These are phyloP conservation scores for Ischnus inquisitorius DNA, from an alignment of 2,888 invertebrate genomes.

Conservation along the genomic window DNA sequence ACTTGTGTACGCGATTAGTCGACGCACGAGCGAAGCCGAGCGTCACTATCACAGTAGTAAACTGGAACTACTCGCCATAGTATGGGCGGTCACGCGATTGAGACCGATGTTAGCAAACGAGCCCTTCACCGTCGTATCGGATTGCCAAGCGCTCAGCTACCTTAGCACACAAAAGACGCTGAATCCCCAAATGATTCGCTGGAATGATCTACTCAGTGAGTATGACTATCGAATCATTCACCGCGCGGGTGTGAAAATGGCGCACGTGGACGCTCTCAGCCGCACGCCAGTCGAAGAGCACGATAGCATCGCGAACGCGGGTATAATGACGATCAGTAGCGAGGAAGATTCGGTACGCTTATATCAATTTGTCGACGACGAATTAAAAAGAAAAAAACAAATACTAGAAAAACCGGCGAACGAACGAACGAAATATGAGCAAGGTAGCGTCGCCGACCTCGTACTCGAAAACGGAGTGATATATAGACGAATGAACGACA, in stretches of 20 bases:
- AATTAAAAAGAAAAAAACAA: background rate
- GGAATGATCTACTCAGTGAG: conserved; percentile 29
- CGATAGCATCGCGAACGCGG: background rate
- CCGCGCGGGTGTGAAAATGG: conserved; percentile 69
- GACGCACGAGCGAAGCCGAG: background rate
- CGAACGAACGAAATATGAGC: conserved; percentile 11
- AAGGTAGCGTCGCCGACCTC: background rate
- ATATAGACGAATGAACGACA: background rate
- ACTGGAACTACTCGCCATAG: conserved; percentile 30
- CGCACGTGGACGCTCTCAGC: conserved; percentile 69
- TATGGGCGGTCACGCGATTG: conserved; percentile 20
- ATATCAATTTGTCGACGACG: conserved; percentile 33
- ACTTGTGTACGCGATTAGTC: conserved; percentile 67
- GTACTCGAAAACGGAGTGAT: background rate
- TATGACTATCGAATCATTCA: conserved; percentile 66
- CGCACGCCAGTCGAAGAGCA: conserved; percentile 51
- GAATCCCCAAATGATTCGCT: conserved; percentile 22
- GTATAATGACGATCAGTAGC: conserved; percentile 24
- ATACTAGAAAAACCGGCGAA: conserved; percentile 13
- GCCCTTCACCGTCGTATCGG: conserved; percentile 63
- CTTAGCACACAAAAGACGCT: conserved; percentile 1
- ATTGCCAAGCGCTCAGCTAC: background rate
- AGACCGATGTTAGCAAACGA: conserved; percentile 7
- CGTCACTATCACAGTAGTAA: background rate
- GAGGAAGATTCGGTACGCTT: conserved; percentile 15